These are phyloP conservation scores for Branchellion lobata DNA, from an alignment of 2,888 invertebrate species.

Conservation along the genomic window DNA sequence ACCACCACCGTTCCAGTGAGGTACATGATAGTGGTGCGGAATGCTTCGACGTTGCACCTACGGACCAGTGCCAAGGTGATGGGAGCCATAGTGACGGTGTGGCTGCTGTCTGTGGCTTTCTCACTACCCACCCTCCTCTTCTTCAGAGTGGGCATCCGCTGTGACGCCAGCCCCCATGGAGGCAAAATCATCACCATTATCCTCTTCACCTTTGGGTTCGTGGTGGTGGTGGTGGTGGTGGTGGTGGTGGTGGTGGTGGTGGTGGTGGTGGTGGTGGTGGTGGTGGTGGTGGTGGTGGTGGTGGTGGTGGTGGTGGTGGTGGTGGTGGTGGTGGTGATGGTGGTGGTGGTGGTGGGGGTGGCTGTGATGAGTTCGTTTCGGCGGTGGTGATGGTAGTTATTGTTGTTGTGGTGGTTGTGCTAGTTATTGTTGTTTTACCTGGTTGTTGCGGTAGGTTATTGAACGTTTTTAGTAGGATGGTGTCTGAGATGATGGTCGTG, in stretches of 20 bases:
- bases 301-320: neutral
- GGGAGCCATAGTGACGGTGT: constrained; percentile 49
- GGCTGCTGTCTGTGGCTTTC: constrained; percentile 39
- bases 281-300: neutral
- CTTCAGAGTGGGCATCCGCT: constrained; percentile 46
- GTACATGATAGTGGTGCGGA: constrained; percentile 38
- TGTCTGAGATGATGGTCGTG: too few relatives aligned
- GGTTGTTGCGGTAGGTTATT: too few relatives aligned
- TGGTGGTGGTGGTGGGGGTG: too few relatives aligned
- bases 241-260: constrained; percentile 4
- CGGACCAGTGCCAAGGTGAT: constrained; percentile 78
- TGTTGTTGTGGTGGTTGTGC: too few relatives aligned
- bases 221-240: neutral
- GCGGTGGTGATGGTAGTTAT: too few relatives aligned
- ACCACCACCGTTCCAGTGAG: constrained; percentile 9
- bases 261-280: neutral
- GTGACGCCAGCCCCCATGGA: constrained; percentile 31
- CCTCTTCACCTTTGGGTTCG: constrained; percentile 50
- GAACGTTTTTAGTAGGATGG: too few relatives aligned
- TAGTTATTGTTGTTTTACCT: too few relatives aligned
- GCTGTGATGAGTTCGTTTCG: too few relatives aligned
- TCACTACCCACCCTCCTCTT: constrained; percentile 39
- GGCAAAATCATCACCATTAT: constrained; percentile 43
- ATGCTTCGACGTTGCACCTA: constrained; percentile 68
- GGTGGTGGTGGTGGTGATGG: too few relatives aligned